Base-by-base conservation (phyloP, 2,113 vertebrate genomes). In the Melanostigma gelatinosum region DNA sequence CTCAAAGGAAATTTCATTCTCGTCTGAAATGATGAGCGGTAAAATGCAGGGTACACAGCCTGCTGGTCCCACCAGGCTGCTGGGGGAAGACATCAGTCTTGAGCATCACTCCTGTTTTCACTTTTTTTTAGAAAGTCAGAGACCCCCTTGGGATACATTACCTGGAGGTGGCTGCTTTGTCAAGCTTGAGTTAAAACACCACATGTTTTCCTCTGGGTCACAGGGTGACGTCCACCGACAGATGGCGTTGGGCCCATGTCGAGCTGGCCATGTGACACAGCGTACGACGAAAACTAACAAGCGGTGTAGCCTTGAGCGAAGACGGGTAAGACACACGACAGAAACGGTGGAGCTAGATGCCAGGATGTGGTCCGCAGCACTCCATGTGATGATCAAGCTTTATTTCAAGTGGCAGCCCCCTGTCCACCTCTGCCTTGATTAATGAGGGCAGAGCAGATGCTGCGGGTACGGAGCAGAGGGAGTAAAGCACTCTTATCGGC, bases 401-500 rank as follows among this genome's bases (percentile, higher is more conserved):
- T 79, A 85, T 92, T 85, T 88, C 83, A 88, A 75, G 79, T 75
- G 84, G 82, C 90, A 84, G 63, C 88, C 87, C 82, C 82, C 82
- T 77, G 57, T 86, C 78, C 88, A 89, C 89, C 80, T 70, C 84
- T 72, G 64, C 57, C 55, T 76, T 91, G 91, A 93, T 92, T 93
- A 92, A 93, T 91, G 88, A 92, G 83, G 77, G 65, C 72, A 77
- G 87, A 84, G 85, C 90, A 93, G 91, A 91, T 93, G 93, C 80
- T 89, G 36, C 64, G 83, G 67, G 74, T 84, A 84, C 8, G 18
- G 70, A 80, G 77, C 70, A 15, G 50, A 76, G 84, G 70, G 68
- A 86, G 78, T 80, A 62, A 74, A 85, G 78, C 57, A 12, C 52
- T 62, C 72, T 83, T 72, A 80, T 72, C 42, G 40, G 40, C 83